Base-by-base conservation (phyloP, 1,140 invertebrate genomes). In the Chlorops oryzae region DNA sequence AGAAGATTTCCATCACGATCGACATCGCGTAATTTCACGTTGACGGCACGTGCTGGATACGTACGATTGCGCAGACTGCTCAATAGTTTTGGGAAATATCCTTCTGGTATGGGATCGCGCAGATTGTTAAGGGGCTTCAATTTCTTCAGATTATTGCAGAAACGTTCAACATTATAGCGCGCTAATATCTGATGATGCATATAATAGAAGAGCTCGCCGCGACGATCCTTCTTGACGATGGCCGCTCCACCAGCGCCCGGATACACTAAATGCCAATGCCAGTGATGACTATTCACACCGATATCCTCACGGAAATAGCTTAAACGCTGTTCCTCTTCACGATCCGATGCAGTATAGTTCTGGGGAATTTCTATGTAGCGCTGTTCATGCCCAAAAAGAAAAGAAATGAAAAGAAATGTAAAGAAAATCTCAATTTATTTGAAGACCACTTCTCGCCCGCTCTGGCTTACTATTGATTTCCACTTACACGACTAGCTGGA, bases 181-280 rank as follows among this genome's bases (percentile, higher is more conserved):
- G 65, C 62, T n/a, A 72, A 48, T 9, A 86, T 78, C 61, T 85
- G 82, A 56, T 84, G 80, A 62, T 87, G 84, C 81, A 85, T 85
- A 63, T 85, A 86, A 59, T 80, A 85, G 64, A 86, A 86, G 0
- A 87, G 74, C 67, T 87, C 84, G 13, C 84, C 84, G 22, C 83
- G 77, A 32, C 84, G 74, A 63, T 86, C 80, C 62, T 83, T 84
- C 27, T 73, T 68, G 5, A 81, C 78, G 22, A 81, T 75, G 20
- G 65, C 62, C 1, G 35, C 32, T 4, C 74, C 63, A 10, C 73
- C 75, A 25, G 75, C 70, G 35, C 59, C 62, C 13, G 83, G 83
- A 57, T 85, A 85, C 0, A 85, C 79, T 45, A 85, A 63, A 71
- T 87, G 84, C 84, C 84, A 87, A 59, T 86, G 83, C 81, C 83